Percentiles rank a stretch among this genome's conserved stretches.
phyloP scores from a whole-genome alignment of 2,797 vertebrate species.

The Gymnopithys bicolor region DNA sequence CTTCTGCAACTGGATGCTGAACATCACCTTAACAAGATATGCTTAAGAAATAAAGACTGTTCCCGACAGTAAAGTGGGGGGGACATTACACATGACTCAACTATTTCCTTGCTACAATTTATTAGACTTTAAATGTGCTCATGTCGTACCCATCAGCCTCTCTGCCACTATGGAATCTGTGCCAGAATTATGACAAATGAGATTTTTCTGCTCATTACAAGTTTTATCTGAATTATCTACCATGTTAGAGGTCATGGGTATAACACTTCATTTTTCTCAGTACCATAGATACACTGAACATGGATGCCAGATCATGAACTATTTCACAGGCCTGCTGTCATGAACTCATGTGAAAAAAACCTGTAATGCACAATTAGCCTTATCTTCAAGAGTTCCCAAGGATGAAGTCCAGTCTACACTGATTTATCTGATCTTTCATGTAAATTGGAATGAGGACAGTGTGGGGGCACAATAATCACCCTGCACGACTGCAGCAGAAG shows the following conservation, averaged over 20 bases:
- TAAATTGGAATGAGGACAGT: background rate
- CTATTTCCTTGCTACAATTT: slow-evolving; percentile 50
- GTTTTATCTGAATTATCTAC: slow-evolving; percentile 63
- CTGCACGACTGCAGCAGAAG: background rate
- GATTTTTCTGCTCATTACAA: slow-evolving; percentile 46
- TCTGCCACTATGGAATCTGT: slow-evolving; percentile 12
- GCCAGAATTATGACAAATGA: slow-evolving; percentile 65
- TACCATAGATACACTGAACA: background rate
- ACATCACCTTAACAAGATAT: background rate
- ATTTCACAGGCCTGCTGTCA: slow-evolving; percentile 55
- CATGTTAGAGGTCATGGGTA: slow-evolving; percentile 61
- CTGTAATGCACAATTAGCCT: slow-evolving; percentile 20
- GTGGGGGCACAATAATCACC: background rate
- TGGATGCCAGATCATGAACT: slow-evolving; percentile 42
- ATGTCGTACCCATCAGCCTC: slow-evolving; percentile 43
- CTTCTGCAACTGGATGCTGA: background rate
- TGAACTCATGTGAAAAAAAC: slow-evolving; percentile 6
- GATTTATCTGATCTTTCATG: slow-evolving; percentile 47
- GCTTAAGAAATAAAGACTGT: slow-evolving; percentile 15
- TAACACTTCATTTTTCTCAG: slow-evolving; percentile 68
- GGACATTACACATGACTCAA: slow-evolving; percentile 28
- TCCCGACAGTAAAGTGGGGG: background rate
- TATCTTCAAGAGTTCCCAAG: slow-evolving; percentile 47
- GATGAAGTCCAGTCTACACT: slow-evolving; percentile 27
- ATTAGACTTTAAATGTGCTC: slow-evolving; percentile 52